Percentiles rank a stretch among this genome's conserved stretches.
phyloP scores from a whole-genome alignment of 2,797 vertebrate species.

The Gymnopithys bicolor region DNA sequence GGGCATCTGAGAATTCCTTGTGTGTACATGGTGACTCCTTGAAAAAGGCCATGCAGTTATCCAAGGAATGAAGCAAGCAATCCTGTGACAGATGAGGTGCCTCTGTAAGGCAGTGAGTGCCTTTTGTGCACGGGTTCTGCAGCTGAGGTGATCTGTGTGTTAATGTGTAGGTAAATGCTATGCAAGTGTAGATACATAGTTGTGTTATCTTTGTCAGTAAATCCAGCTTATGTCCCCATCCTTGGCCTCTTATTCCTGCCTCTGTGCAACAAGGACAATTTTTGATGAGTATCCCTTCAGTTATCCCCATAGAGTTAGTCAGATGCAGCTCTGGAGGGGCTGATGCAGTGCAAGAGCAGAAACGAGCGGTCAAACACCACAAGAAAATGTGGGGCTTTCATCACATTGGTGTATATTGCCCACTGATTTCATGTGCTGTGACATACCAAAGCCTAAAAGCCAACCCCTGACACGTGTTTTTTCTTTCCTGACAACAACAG shows the following conservation, averaged over 20 bases:
- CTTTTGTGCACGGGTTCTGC: background rate
- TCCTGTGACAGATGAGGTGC: background rate
- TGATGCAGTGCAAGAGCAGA: background rate
- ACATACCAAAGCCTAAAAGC: background rate
- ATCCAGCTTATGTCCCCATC: background rate
- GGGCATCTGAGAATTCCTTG: background rate
- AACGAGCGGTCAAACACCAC: rapidly evolving
- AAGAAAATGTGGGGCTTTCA: background rate
- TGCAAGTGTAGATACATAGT: background rate
- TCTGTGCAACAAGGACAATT: background rate
- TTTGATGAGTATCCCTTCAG: background rate
- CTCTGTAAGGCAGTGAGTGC: background rate
- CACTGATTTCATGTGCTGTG: background rate
- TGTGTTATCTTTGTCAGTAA: background rate
- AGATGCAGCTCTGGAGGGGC: background rate
- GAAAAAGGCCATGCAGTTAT: background rate
- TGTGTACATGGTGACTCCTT: background rate
- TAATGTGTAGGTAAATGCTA: background rate
- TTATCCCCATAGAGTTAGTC: background rate
- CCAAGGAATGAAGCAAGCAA: background rate
- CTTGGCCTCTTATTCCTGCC: background rate
- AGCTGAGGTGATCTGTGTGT: rapidly evolving
- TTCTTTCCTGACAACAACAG: constrained; percentile 13
- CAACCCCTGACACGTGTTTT: background rate
- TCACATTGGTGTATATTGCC: background rate